Conservation (phyloP, 2,797 vertebrate genomes). For the Petrocephalus sullivani region DNA sequence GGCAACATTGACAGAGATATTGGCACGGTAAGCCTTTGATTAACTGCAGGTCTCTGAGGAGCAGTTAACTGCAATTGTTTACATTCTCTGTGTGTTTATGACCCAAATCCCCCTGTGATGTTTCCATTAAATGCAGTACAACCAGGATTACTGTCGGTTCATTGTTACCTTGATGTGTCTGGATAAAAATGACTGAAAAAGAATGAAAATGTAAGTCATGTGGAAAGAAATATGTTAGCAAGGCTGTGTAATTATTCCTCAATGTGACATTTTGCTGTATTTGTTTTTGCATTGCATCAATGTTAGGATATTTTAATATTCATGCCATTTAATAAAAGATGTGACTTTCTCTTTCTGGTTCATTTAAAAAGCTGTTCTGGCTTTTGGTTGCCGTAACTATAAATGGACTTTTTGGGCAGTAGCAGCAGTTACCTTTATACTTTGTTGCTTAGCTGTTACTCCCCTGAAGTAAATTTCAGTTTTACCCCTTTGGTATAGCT, state of each 20-base stretch:
- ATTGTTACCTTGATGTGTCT: neutral
- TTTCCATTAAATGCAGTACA: neutral
- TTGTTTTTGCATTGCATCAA: conserved; percentile 15
- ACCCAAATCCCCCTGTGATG: neutral
- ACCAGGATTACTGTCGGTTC: neutral
- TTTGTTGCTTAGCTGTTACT: neutral
- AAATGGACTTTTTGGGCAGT: neutral
- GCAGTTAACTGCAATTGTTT: neutral
- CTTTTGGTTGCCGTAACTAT: neutral
- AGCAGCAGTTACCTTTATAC: neutral
- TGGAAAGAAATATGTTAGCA: neutral
- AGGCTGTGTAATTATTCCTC: neutral
- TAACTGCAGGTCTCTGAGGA: neutral
- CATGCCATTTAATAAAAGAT: conserved; percentile 12
- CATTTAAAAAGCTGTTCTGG: neutral
- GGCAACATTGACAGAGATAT: neutral
- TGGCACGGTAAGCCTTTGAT: neutral
- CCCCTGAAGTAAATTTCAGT: neutral
- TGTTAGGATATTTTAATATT: conserved; percentile 14
- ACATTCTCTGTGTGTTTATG: conserved; percentile 2
- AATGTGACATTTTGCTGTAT: neutral
- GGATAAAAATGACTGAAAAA: neutral
- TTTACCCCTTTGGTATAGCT: neutral
- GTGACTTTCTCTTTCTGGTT: neutral
- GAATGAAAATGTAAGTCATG: neutral